Base-by-base conservation (phyloP, 1,140 invertebrate species). In the Anoplophora glabripennis region DNA sequence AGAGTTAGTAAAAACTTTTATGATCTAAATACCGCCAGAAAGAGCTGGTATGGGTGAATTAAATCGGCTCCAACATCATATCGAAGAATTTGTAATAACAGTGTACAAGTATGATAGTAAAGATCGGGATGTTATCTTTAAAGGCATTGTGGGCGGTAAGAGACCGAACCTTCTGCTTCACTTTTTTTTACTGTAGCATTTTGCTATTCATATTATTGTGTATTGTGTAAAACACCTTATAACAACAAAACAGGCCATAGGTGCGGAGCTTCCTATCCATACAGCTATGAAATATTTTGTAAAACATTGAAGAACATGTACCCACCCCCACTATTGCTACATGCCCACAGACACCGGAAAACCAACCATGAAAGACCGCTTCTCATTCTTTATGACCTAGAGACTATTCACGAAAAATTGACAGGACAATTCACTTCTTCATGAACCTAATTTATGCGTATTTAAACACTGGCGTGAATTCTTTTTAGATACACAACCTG, bases 41-140 rank as follows among this genome's bases (percentile, higher is more conserved):
- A n/a, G n/a, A n/a, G n/a, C n/a, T n/a, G n/a, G n/a, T n/a, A n/a
- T n/a, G n/a, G n/a, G n/a, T n/a, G n/a, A n/a, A n/a, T 11, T n/a
- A 40, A 12, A 36, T 11, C 54, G 52, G n/a, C 57, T 54, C 34
- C n/a, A 46, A 18, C 41, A 53, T 48, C 40, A 45, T 8, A 45
- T n/a, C n/a, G n/a, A 12, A 11, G 34, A 53, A 8, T 59, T 54
- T 40, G 45, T n/a, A 34, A 44, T 59, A 14, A 41, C 18, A 9
- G 57, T 59, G 15, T 59, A 59, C 28, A 8, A 53, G 11, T 53
- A 53, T 42, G 48, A 28, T 11, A 17, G n/a, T 18, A 51, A 21
- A 37, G 57, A 49, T 0, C 0, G 48, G 9, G 36, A 21, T n/a
- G 28, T 53, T 42, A 15, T 44, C 18, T 44, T 15, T 12, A 17